Conservation (phyloP, 2,113 vertebrate species). For the Nettapus auritus region DNA sequence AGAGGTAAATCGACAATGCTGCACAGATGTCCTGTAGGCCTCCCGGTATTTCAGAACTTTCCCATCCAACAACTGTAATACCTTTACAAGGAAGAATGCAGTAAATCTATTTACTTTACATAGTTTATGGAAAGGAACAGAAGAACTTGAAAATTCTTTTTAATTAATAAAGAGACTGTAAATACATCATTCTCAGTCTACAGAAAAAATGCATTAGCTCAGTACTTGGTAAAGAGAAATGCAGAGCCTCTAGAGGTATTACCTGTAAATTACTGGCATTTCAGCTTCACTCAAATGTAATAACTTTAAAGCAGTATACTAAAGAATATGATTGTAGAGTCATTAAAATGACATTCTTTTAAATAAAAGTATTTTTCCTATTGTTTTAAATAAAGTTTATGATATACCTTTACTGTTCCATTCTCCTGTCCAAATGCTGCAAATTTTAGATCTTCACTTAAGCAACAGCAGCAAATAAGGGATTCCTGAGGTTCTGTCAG, state of each 20-base stretch:
- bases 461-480: constrained; percentile 85
- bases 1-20: constrained; percentile 85
- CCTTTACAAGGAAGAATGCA: constrained; percentile 73
- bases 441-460: constrained; percentile 76
- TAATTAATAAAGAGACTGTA: neutral
- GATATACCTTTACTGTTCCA: constrained; percentile 85
- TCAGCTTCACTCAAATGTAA: neutral
- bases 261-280: neutral
- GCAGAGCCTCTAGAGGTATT: neutral
- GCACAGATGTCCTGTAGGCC: constrained; percentile 83
- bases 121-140: neutral
- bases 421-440: constrained; percentile 84
- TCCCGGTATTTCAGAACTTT: constrained; percentile 73
- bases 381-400: neutral
- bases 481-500: constrained; percentile 80
- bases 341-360: neutral
- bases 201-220: neutral
- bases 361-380: neutral
- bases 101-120: neutral
- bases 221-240: neutral
- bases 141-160: neutral
- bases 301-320: neutral
- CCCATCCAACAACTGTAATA: constrained; percentile 85
- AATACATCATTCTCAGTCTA: neutral
- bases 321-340: neutral